These are phyloP conservation scores for Lepisosteus osseus DNA, from an alignment of 2,113 vertebrate species.

Conservation along the genomic window DNA sequence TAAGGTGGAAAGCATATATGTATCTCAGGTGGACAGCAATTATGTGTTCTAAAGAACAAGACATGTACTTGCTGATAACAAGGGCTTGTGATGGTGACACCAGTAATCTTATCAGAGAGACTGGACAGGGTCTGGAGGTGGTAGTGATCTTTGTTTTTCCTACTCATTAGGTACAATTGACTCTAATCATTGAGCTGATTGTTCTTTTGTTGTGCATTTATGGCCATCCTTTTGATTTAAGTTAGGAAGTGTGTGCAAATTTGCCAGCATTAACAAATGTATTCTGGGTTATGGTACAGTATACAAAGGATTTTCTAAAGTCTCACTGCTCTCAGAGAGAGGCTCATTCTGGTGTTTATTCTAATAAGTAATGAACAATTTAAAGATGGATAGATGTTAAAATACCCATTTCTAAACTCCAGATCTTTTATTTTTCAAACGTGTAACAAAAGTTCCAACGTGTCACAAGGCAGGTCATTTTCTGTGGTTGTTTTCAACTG, in stretches of 20 bases:
- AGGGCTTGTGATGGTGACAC: conserved; percentile 31
- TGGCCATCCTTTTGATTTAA: conserved; percentile 38
- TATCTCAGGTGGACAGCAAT: background rate
- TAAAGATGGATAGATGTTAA: too few relatives aligned
- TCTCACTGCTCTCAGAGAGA: too few relatives aligned
- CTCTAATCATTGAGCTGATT: conserved; percentile 36
- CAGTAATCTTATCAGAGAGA: conserved; percentile 42
- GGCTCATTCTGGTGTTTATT: too few relatives aligned
- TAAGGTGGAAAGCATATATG: background rate
- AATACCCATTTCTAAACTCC: too few relatives aligned
- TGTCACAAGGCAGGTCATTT: too few relatives aligned
- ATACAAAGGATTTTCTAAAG: too few relatives aligned
- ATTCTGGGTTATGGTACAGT: too few relatives aligned
- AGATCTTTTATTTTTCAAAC: too few relatives aligned
- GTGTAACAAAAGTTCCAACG: too few relatives aligned
- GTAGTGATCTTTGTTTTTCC: conserved; percentile 43
- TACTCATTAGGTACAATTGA: conserved; percentile 40
- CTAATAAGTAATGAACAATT: too few relatives aligned
- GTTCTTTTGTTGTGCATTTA: conserved; percentile 22
- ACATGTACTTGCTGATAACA: conserved; percentile 25
- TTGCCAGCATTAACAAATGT: conserved; percentile 31
- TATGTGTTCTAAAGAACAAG: background rate
- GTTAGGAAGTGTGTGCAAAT: conserved; percentile 23
- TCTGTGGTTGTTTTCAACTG: too few relatives aligned
- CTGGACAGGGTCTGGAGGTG: conserved; percentile 32